These are phyloP conservation scores for Drosophila subquinaria DNA, from an alignment of 2,888 invertebrate species.

Conservation along the genomic window DNA sequence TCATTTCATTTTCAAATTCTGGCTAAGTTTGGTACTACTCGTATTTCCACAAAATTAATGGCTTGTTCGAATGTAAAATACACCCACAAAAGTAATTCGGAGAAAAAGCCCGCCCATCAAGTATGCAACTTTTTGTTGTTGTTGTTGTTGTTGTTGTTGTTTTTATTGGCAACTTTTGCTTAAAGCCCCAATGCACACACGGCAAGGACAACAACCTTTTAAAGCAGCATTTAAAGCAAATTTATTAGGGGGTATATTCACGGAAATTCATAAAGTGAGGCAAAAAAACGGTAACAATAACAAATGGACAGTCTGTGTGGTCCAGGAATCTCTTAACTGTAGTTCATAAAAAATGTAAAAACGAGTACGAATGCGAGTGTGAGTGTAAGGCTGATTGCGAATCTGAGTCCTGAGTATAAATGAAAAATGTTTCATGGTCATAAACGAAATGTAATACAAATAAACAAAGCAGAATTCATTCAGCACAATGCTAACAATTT, in stretches of 20 bases:
- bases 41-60: constrained; percentile 6
- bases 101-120: constrained; percentile 24
- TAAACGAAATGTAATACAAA: constrained; percentile 60
- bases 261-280: constrained; percentile 9
- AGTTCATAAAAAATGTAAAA: constrained; percentile 51
- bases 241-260: not conserved
- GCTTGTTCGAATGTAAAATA: constrained; percentile 20
- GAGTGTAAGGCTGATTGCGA: not conserved
- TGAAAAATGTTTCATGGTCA: constrained; percentile 45
- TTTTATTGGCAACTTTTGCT: constrained; percentile 8
- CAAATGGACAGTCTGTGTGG: constrained; percentile 22
- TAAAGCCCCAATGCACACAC: constrained; percentile 4
- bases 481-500: constrained; percentile 55
- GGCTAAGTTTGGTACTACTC: not conserved
- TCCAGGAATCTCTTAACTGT: constrained; percentile 39
- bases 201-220: constrained; percentile 40
- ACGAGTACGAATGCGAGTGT: constrained; percentile 11
- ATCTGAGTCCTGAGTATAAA: constrained; percentile 23
- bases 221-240: constrained; percentile 35
- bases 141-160: not conserved
- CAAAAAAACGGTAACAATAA: constrained; percentile 28
- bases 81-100: constrained; percentile 14
- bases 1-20: not conserved
- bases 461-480: constrained; percentile 38
- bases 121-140: constrained; percentile 30